These are phyloP conservation scores for Lasioglossum calceatum DNA, from an alignment of 2,888 invertebrate genomes.

Conservation along the genomic window DNA sequence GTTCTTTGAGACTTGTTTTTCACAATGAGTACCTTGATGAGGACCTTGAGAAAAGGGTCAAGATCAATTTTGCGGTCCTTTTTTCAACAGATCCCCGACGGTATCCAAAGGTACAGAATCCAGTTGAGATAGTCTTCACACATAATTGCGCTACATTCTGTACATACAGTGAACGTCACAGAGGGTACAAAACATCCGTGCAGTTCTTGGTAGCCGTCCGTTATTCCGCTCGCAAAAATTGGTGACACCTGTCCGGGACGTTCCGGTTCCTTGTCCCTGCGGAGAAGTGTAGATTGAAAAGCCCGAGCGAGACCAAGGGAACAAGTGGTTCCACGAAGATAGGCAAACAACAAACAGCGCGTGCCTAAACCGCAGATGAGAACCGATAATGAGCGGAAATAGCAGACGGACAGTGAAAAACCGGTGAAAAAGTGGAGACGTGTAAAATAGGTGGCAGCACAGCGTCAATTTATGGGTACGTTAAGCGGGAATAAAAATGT, in stretches of 20 bases:
- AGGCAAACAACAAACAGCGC: conserved; percentile 15
- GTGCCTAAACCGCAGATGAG: not conserved
- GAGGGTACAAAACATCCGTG: not conserved
- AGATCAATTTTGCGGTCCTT: too few species aligned
- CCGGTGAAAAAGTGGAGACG: not conserved
- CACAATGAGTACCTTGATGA: too few species aligned
- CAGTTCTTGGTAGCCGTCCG: not conserved
- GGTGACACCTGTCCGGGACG: not conserved
- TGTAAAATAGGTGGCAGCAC: not conserved
- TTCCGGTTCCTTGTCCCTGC: not conserved
- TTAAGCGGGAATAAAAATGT: conserved; percentile 25
- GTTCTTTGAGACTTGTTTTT: too few species aligned
- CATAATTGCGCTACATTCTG: too few species aligned
- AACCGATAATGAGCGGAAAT: not conserved
- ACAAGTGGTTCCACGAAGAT: not conserved
- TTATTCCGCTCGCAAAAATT: conserved; percentile 1
- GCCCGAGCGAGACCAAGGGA: not conserved
- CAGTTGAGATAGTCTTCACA: too few species aligned
- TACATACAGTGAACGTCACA: not conserved
- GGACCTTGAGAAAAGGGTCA: too few species aligned
- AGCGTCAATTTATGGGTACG: conserved; percentile 26
- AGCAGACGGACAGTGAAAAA: not conserved
- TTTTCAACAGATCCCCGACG: too few species aligned
- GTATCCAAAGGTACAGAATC: too few species aligned
- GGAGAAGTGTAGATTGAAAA: not conserved